phyloP scores from a whole-genome alignment of 2,888 invertebrate genomes.

The Eledone cirrhosa region DNA sequence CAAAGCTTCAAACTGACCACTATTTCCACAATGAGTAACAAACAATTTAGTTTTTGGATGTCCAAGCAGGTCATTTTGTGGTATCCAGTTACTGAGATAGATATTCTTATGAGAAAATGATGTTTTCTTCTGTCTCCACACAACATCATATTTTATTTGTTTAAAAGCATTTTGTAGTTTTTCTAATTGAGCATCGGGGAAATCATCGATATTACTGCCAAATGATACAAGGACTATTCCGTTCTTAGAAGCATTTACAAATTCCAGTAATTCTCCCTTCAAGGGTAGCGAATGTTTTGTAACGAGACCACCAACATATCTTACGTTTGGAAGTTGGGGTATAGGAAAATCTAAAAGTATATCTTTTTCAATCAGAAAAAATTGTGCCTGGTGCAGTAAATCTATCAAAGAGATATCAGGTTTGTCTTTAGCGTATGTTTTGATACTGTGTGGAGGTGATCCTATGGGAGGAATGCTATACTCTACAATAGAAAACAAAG shows the following conservation, averaged over 20 bases:
- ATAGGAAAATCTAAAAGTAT: conserved; percentile 34
- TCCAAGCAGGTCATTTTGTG: conserved; percentile 41
- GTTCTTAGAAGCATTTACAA: conserved; percentile 33
- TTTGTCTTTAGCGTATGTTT: conserved; percentile 33
- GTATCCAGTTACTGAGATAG: conserved; percentile 34
- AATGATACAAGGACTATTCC: conserved; percentile 40
- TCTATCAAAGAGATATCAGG: conserved; percentile 24
- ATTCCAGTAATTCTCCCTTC: conserved; percentile 29
- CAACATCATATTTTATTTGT: conserved; percentile 17
- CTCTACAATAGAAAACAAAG: neutral
- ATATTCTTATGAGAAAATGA: conserved; percentile 25
- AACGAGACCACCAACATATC: conserved; percentile 36
- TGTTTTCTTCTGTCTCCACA: conserved; percentile 7
- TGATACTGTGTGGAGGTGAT: neutral
- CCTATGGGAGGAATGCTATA: neutral
- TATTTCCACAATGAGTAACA: conserved; percentile 43
- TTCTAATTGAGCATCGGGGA: conserved; percentile 32
- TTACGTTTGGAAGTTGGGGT: conserved; percentile 35
- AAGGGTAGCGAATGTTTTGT: conserved; percentile 33
- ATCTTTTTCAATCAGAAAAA: conserved; percentile 37
- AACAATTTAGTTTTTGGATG: conserved; percentile 39
- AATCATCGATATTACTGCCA: conserved; percentile 33
- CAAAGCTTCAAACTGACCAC: conserved; percentile 43
- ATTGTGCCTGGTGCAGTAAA: conserved; percentile 31
- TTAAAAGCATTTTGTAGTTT: conserved; percentile 35